Evolutionary conservation across 2,797 vertebrate genomes (phyloP).

Genomic region (Rhinogobio ventralis): DNA sequence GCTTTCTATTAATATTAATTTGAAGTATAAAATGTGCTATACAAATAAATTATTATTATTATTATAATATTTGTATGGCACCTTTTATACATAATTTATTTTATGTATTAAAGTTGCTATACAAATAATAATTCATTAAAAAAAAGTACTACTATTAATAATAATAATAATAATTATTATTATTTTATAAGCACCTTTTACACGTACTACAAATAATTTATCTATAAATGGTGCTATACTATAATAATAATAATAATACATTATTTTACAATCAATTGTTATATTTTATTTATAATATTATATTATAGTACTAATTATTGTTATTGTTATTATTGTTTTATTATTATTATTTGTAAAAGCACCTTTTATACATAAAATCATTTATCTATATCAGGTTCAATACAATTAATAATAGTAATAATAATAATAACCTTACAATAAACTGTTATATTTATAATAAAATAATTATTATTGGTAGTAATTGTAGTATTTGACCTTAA

Average conservation of each 20-base stretch:
- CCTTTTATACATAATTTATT: not conserved
- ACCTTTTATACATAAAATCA: not conserved
- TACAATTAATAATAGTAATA: not conserved
- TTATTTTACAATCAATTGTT: not conserved
- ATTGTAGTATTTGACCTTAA: not conserved
- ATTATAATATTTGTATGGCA: not conserved
- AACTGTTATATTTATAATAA: not conserved
- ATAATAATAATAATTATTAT: not conserved
- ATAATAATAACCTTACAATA: not conserved
- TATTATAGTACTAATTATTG: not conserved
- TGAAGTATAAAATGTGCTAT: not conserved
- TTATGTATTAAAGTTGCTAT: not conserved
- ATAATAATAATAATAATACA: not conserved
- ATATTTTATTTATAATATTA: no score
- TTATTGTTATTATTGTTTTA: no score
- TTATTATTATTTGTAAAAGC: not conserved
- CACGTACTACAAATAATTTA: not conserved
- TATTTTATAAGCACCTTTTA: not conserved
- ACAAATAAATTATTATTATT: not conserved
- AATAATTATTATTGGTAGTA: not conserved
- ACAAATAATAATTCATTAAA: not conserved
- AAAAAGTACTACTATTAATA: not conserved
- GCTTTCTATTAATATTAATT: not conserved
- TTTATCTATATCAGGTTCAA: not conserved
- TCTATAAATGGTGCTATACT: not conserved